Conservation (phyloP, 2,797 vertebrate genomes). For the Chromobotia macracanthus region DNA sequence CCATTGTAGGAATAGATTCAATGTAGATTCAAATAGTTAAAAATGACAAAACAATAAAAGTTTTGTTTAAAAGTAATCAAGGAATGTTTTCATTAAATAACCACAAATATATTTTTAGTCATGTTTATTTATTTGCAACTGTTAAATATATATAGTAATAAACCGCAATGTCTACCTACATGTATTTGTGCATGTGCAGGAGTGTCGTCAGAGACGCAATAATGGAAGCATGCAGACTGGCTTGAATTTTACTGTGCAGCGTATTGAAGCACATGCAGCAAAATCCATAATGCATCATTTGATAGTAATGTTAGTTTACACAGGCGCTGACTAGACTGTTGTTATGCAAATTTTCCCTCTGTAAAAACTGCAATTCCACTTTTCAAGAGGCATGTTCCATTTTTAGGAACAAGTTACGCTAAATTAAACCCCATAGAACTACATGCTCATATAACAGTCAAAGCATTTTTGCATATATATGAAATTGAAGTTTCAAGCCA, state of each 20-base stretch:
- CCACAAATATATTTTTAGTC: too few relatives aligned
- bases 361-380: background rate
- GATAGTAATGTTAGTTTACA: background rate
- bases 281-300: background rate
- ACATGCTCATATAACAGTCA: background rate
- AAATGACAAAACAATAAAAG: too few relatives aligned
- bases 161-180: background rate
- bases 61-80: too few relatives aligned
- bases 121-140: too few relatives aligned
- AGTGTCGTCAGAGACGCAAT: too few relatives aligned
- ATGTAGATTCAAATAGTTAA: too few relatives aligned
- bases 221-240: background rate
- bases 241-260: background rate
- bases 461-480: background rate
- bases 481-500: background rate
- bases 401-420: background rate
- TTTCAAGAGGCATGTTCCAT: background rate
- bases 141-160: background rate
- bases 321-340: background rate
- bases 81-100: too few relatives aligned
- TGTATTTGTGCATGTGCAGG: background rate
- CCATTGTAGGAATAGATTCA: too few relatives aligned
- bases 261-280: background rate
- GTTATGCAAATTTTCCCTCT: conserved; percentile 16
- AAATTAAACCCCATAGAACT: background rate